Conservation (phyloP, 1,140 invertebrate species). For the Caenorhabditis elegans region DNA sequence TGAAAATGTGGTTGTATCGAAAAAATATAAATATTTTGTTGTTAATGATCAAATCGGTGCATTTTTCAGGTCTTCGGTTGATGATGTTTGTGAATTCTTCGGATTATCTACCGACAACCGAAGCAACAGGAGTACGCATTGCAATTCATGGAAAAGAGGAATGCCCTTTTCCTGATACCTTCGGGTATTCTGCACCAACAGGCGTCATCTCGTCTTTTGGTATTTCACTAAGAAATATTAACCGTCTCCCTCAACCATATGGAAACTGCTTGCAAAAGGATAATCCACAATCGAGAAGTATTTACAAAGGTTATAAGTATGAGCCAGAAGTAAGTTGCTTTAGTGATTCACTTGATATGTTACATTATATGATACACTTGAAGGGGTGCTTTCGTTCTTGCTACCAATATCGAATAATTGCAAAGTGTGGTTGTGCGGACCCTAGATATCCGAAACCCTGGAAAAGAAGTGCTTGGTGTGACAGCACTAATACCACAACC, state of each 20-base stretch:
- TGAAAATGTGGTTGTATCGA: too few species aligned
- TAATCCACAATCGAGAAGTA: constrained; percentile 50
- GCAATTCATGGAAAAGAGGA: constrained; percentile 58
- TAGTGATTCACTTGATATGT: too few species aligned
- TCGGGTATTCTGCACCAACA: constrained; percentile 57
- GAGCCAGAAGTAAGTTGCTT: constrained; percentile 57
- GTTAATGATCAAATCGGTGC: not conserved
- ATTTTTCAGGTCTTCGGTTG: constrained; percentile 55
- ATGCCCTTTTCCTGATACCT: constrained; percentile 42
- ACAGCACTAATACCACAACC: not conserved
- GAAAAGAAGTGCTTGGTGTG: constrained; percentile 10
- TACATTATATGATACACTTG: constrained; percentile 28
- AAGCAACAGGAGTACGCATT: constrained; percentile 59
- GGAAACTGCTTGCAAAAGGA: constrained; percentile 54
- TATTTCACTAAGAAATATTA: constrained; percentile 59
- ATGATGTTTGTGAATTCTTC: constrained; percentile 60
- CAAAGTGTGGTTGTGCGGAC: constrained; percentile 57
- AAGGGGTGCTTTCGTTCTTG: constrained; percentile 64
- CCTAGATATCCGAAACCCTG: constrained; percentile 60
- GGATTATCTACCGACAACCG: constrained; percentile 63
- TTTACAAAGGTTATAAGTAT: constrained; percentile 62
- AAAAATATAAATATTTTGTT: not conserved
- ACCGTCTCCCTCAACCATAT: constrained; percentile 50
- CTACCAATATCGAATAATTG: constrained; percentile 60
- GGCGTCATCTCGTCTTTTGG: constrained; percentile 58